Evolutionary conservation across 2,797 vertebrate genomes (phyloP), one percentile per base, ranked within the genome.

Genomic region (Eospalax fontanierii): DNA sequence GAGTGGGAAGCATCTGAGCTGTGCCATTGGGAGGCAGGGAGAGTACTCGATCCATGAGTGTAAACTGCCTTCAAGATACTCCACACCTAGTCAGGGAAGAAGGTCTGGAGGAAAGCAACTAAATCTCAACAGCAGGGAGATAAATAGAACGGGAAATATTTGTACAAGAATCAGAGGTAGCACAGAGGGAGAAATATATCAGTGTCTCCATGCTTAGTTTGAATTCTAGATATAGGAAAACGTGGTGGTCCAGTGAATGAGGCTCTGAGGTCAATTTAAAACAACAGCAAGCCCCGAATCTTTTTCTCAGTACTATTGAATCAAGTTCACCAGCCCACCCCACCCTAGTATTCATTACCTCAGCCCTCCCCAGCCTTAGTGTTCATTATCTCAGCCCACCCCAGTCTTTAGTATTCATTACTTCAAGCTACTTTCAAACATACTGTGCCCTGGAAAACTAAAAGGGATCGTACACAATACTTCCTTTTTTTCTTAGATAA

Each of bases 181-280:
- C 9, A 30, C 0, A 22, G 46, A 22, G 59, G 3, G 16, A 54
- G 54, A 15, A 35, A 35, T 9, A 21, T 14, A 38, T 38, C 22
- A 30, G 5, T 91, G 68, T 90, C 40, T 71, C 68, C 33, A 10
- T 75, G 73, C 38, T 38, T 91, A 61, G 65, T 74, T 82, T 93
- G 50, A 81, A 80, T 90, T 94, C 40, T 93, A 94, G 46, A 91
- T 91, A 57, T 66, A 79, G 74, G 61, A 68, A 78, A 79, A 78
- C 19, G 7, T 38, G 30, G 75, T 19, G 46, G 73, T n/a, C 11
- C 1, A 19, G 40, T 50, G 26, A 22, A 82, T 33, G 7, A 35
- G 82, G 35, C 28, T 90, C 94, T 93, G 66, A 19, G 33, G 35
- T 61, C 68, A 88, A 87, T 59, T 92, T 54, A 74, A 87, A 71